A percentile compares a stretch with the other conserved stretches of the same genome.
phyloP scores from a whole-genome alignment of 2,888 invertebrate genomes.

The Dryadula phaetusa region DNA sequence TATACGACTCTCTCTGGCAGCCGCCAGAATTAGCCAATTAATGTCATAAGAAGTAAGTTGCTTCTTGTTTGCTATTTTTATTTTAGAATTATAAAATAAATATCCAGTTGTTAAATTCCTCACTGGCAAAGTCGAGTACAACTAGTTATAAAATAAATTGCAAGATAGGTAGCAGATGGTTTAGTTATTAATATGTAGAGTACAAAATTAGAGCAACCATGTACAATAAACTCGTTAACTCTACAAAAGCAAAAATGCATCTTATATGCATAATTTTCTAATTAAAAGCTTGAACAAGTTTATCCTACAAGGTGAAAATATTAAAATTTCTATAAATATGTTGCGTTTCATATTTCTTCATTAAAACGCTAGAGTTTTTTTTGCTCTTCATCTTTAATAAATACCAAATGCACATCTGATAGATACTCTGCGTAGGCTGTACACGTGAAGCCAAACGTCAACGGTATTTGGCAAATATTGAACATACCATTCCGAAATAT shows the following conservation, averaged over 20 bases:
- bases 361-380: not conserved
- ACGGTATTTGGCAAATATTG: slow-evolving; percentile 30
- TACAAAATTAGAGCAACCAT: not conserved
- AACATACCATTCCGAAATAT: slow-evolving; percentile 8
- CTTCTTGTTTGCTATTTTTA: too few relatives aligned
- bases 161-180: not conserved
- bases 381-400: too few relatives aligned
- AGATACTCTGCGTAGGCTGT: slow-evolving; percentile 2
- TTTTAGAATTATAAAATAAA: too few relatives aligned
- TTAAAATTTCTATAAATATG: not conserved
- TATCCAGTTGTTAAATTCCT: too few relatives aligned
- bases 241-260: slow-evolving; percentile 9
- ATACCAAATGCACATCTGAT: not conserved
- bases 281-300: slow-evolving; percentile 1
- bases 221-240: slow-evolving; percentile 4
- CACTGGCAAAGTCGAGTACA: too few relatives aligned
- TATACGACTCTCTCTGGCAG: too few relatives aligned
- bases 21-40: too few relatives aligned
- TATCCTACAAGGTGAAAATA: not conserved
- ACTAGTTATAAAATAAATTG: not conserved
- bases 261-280: slow-evolving; percentile 3
- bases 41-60: too few relatives aligned
- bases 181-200: not conserved
- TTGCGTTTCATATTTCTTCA: not conserved
- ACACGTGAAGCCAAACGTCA: slow-evolving; percentile 23